Evolutionary conservation across 2,113 vertebrate species (phyloP).

Genomic region (Chloropsis cyanopogon): DNA sequence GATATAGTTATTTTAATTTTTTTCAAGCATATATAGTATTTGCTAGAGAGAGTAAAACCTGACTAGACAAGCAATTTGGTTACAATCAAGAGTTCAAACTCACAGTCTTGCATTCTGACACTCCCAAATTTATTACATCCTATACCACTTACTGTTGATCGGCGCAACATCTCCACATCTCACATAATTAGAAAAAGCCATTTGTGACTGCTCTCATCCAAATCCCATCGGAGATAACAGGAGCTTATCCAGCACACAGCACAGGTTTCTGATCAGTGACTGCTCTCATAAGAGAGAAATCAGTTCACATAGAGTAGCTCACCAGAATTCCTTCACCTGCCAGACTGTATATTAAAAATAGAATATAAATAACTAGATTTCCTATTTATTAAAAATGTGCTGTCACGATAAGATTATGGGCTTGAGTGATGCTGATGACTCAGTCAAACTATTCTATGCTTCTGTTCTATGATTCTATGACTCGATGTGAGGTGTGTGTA

Average conservation of each 20-base stretch:
- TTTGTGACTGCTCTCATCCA: background rate
- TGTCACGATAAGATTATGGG: background rate
- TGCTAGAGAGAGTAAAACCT: background rate
- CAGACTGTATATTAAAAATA: background rate
- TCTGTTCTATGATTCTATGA: background rate
- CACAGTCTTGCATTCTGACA: background rate
- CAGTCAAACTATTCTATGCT: background rate
- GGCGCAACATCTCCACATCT: background rate
- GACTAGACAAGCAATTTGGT: background rate
- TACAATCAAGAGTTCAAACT: background rate
- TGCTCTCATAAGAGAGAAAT: background rate
- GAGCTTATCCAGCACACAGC: background rate
- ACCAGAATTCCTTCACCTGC: background rate
- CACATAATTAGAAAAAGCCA: background rate
- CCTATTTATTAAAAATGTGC: background rate
- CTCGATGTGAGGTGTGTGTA: background rate
- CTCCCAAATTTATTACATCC: background rate
- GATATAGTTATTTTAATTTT: background rate
- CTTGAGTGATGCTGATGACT: background rate
- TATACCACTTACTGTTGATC: background rate
- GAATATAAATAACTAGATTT: constrained; percentile 10
- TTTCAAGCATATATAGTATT: background rate
- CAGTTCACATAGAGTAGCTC: background rate
- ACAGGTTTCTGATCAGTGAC: background rate
- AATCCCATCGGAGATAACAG: background rate